A percentile compares a stretch with the other conserved stretches of the same genome.
phyloP scores from a whole-genome alignment of 2,888 invertebrate genomes.

The Heliconius erato region DNA sequence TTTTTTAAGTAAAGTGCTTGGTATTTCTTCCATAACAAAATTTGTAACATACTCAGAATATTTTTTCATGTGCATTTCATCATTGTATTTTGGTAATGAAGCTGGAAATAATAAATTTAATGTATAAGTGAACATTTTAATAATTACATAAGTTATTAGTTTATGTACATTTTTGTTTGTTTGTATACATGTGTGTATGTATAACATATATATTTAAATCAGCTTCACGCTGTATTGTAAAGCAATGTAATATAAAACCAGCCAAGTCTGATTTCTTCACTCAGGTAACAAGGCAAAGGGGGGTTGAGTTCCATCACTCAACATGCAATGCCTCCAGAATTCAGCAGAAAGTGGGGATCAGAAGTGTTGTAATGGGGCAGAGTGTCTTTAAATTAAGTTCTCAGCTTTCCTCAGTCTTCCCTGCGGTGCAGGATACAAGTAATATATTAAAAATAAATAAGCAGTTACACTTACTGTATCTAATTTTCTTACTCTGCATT shows the following conservation, averaged over 20 bases:
- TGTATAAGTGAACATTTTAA: background rate
- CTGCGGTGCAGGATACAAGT: background rate
- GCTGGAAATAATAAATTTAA: constrained; percentile 43
- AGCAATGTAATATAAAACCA: too few relatives aligned
- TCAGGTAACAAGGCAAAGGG: too few relatives aligned
- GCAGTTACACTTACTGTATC: constrained; percentile 69
- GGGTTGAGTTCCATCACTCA: too few relatives aligned
- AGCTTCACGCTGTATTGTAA: background rate
- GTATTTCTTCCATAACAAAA: constrained; percentile 60
- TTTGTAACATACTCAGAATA: constrained; percentile 58
- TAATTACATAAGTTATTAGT: background rate
- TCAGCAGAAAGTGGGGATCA: too few relatives aligned
- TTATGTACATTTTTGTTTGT: background rate
- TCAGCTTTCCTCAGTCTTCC: too few relatives aligned
- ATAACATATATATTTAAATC: too few relatives aligned
- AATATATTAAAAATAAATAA: background rate
- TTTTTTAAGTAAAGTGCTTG: constrained; percentile 56
- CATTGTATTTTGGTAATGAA: constrained; percentile 60
- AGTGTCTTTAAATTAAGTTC: too few relatives aligned
- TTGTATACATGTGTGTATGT: background rate
- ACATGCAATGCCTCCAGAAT: too few relatives aligned
- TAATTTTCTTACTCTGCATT: constrained; percentile 77
- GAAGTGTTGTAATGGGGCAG: too few relatives aligned
- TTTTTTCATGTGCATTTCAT: constrained; percentile 62
- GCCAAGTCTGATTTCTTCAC: too few relatives aligned